Conservation (phyloP, 2,797 vertebrate genomes). For the Chaenodraco wilsoni region DNA sequence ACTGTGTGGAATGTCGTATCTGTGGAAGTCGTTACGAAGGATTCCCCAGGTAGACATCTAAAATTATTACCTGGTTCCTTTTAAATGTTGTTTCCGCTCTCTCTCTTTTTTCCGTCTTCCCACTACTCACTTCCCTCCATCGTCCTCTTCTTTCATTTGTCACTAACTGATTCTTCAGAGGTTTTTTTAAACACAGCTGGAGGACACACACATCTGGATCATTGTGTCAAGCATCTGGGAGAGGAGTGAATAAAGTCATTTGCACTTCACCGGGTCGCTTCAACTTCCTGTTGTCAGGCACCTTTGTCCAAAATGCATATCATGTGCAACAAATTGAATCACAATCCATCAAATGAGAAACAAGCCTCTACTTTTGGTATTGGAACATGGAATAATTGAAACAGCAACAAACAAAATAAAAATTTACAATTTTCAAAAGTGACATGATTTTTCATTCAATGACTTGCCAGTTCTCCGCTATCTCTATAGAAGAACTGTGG, state of each 20-base stretch:
- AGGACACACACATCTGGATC: conserved; percentile 26
- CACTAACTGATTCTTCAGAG: conserved; percentile 27
- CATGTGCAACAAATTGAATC: not conserved
- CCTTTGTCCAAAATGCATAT: not conserved
- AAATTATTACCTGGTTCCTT: conserved; percentile 89
- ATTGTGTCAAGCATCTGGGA: conserved; percentile 4
- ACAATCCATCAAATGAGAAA: not conserved
- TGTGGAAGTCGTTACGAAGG: conserved; percentile 86
- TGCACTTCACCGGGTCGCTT: conserved; percentile 2
- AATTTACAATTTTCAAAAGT: not conserved
- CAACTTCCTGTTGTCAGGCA: not conserved
- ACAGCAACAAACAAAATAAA: too few relatives aligned
- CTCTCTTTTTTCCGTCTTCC: conserved; percentile 62
- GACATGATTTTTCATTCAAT: not conserved
- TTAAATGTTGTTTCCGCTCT: conserved; percentile 84
- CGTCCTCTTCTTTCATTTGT: conserved; percentile 22
- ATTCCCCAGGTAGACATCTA: conserved; percentile 84
- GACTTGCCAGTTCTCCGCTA: not conserved
- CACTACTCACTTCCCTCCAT: conserved; percentile 27
- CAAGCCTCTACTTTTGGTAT: not conserved
- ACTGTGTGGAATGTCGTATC: conserved; percentile 80
- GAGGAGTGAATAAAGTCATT: conserved; percentile 10
- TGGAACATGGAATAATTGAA: too few relatives aligned
- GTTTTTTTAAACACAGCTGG: conserved; percentile 22
- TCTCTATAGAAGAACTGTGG: not conserved